Evolutionary conservation across 2,797 vertebrate species (phyloP).

Genomic region (Gambelia wislizenii): DNA sequence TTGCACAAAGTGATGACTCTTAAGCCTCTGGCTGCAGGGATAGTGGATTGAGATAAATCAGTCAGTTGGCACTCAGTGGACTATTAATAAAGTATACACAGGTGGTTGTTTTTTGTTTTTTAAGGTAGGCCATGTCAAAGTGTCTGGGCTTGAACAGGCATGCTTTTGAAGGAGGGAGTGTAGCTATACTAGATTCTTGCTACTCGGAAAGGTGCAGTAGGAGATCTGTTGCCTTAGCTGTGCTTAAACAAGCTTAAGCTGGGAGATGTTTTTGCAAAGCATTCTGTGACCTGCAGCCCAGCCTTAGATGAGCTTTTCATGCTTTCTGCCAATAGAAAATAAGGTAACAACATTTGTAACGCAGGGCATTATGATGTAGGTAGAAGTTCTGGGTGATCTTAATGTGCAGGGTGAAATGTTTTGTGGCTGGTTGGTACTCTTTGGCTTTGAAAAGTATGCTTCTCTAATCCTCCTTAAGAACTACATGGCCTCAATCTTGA

Average conservation of each 20-base stretch:
- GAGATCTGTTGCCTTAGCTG: slow-evolving; percentile 64
- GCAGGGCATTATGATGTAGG: neutral
- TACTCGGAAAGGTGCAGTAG: slow-evolving; percentile 61
- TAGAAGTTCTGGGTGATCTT: neutral
- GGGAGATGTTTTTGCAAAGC: slow-evolving; percentile 59
- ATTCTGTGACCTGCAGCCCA: slow-evolving; percentile 20
- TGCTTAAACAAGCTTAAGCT: slow-evolving; percentile 68
- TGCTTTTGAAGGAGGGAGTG: slow-evolving; percentile 62
- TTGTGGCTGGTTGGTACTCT: neutral
- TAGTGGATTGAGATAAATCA: slow-evolving; percentile 40
- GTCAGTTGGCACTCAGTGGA: slow-evolving; percentile 46
- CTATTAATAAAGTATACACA: slow-evolving; percentile 58
- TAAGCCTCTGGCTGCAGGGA: slow-evolving; percentile 28
- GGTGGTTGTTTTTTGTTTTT: neutral
- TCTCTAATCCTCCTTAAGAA: neutral
- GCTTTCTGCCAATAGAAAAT: slow-evolving; percentile 11
- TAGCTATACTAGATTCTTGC: slow-evolving; percentile 52
- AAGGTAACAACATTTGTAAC: slow-evolving; percentile 23
- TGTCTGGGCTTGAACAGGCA: slow-evolving; percentile 66
- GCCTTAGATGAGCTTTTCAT: slow-evolving; percentile 33
- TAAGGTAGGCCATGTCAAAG: slow-evolving; percentile 49
- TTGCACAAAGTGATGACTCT: slow-evolving; percentile 24
- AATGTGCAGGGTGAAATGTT: neutral
- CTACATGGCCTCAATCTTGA: neutral
- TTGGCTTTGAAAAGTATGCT: slow-evolving; percentile 4